A percentile compares a stretch with the other conserved stretches of the same genome.
Evolutionary conservation across 2,888 invertebrate genomes (phyloP).

Genomic region (Parthenolecanium corni): DNA sequence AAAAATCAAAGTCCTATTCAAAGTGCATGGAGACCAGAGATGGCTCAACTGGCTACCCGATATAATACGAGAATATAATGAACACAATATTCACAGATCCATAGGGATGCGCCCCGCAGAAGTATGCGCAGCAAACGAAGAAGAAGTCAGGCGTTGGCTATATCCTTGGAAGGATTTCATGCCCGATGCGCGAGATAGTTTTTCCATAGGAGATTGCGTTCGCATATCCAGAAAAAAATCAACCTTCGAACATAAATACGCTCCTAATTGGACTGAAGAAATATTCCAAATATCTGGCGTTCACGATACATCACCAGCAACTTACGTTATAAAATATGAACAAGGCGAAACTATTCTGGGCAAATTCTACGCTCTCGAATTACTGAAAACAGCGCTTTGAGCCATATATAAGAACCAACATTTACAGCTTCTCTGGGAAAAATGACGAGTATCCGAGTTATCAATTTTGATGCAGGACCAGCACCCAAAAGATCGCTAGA

Average conservation of each 20-base stretch:
- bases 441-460: too few relatives aligned
- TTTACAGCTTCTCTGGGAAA: too few relatives aligned
- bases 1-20: conserved; percentile 1
- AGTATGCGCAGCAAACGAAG: background rate
- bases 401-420: too few relatives aligned
- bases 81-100: background rate
- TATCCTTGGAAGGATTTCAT: too few relatives aligned
- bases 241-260: background rate
- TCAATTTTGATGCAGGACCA: too few relatives aligned
- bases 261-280: background rate
- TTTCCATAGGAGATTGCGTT: background rate
- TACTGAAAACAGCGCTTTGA: conserved; percentile 1
- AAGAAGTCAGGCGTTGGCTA: background rate
- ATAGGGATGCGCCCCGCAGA: conserved; percentile 1
- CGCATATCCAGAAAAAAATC: background rate
- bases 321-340: background rate
- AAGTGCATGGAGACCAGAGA: background rate
- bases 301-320: background rate
- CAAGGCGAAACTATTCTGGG: conserved; percentile 2
- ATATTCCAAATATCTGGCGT: background rate
- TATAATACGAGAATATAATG: conserved; percentile 4
- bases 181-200: too few relatives aligned
- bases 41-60: background rate
- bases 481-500: too few relatives aligned
- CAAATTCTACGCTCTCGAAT: background rate